Conservation (phyloP, 2,888 invertebrate species). For the Leptopilina drosophilae region DNA sequence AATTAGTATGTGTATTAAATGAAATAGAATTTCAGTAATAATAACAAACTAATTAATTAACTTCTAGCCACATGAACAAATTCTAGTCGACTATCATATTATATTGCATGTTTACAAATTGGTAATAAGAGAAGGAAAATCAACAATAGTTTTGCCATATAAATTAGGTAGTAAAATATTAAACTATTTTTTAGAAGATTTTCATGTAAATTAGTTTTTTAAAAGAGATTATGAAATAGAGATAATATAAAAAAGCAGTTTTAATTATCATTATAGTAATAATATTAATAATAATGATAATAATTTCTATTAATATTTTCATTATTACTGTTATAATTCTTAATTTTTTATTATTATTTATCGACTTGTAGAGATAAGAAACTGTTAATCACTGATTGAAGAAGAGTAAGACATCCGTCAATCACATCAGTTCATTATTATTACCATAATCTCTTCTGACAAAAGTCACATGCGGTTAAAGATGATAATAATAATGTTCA, state of each 20-base stretch:
- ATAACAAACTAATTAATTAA: neutral
- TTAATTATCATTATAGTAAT: too few relatives aligned
- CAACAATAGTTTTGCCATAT: neutral
- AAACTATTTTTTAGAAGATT: too few relatives aligned
- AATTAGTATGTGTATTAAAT: too few relatives aligned
- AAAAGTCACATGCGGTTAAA: slow-evolving; percentile 13
- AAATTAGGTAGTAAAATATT: neutral
- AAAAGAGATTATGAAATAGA: too few relatives aligned
- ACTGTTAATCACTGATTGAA: neutral
- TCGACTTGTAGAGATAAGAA: neutral
- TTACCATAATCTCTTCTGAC: neutral
- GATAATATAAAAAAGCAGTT: too few relatives aligned
- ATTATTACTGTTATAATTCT: too few relatives aligned
- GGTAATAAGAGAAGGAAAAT: neutral
- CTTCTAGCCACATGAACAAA: neutral
- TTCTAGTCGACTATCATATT: neutral
- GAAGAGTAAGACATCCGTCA: slow-evolving; percentile 16
- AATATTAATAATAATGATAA: too few relatives aligned
- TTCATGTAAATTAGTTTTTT: too few relatives aligned
- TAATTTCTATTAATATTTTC: too few relatives aligned
- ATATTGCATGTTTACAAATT: neutral
- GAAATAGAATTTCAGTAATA: too few relatives aligned
- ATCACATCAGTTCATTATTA: slow-evolving; percentile 1
- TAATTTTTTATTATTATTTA: neutral
- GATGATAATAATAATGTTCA: slow-evolving; percentile 40